These are phyloP conservation scores for Ostrea edulis DNA, from an alignment of 1,140 invertebrate species.

Conservation along the genomic window DNA sequence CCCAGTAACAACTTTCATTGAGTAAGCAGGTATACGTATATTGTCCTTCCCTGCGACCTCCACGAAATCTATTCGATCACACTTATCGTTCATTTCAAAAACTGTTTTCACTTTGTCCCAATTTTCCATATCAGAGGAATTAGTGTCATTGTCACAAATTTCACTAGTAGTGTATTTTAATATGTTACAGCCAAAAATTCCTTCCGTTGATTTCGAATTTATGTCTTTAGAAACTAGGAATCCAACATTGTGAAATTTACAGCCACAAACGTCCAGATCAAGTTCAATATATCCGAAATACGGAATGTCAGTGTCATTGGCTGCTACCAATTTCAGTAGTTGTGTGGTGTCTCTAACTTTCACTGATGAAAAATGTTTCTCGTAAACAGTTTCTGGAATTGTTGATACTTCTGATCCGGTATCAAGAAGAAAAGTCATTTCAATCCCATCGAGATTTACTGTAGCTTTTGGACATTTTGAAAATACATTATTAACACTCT, in stretches of 20 bases:
- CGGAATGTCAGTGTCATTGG: conserved; percentile 23
- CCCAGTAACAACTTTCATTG: conserved; percentile 46
- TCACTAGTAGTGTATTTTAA: too few relatives aligned
- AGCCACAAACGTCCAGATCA: conserved; percentile 27
- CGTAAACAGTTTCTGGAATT: conserved; percentile 25
- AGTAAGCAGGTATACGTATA: conserved; percentile 47
- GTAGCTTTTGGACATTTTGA: conserved; percentile 33
- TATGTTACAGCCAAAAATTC: too few relatives aligned
- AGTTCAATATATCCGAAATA: conserved; percentile 19
- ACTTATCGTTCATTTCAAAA: too few relatives aligned
- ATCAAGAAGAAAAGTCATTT: conserved; percentile 12
- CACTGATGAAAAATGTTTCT: neutral
- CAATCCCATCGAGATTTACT: conserved; percentile 20
- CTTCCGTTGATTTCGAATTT: too few relatives aligned
- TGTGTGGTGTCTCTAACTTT: conserved; percentile 26
- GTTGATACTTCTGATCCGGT: conserved; percentile 42
- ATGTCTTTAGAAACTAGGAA: conserved; percentile 30
- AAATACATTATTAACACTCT: neutral
- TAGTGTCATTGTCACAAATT: too few relatives aligned
- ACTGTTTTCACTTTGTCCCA: too few relatives aligned
- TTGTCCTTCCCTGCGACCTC: conserved; percentile 31
- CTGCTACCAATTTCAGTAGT: conserved; percentile 32
- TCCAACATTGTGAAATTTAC: conserved; percentile 37
- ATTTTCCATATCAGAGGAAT: too few relatives aligned
- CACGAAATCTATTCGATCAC: conserved; percentile 41